Evolutionary conservation across 2,113 vertebrate species (phyloP).

Genomic region (Clarias macrocephalus): DNA sequence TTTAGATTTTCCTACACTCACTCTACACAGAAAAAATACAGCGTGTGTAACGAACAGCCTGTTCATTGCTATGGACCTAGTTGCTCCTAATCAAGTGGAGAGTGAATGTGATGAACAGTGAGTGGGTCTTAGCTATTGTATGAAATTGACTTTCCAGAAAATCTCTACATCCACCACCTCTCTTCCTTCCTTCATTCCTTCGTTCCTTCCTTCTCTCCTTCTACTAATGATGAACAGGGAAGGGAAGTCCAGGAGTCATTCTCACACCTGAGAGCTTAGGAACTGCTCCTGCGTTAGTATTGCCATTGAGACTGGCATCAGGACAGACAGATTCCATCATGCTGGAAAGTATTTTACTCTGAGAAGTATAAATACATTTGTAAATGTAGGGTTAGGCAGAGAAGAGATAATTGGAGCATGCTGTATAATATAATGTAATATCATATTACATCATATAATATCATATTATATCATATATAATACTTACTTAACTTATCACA

Average conservation of each 20-base stretch:
- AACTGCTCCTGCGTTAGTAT: not conserved
- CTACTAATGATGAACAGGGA: conserved; percentile 32
- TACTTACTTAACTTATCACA: not conserved
- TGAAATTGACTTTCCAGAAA: conserved; percentile 56
- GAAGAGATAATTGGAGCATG: not conserved
- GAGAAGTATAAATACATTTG: not conserved
- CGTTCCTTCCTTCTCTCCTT: not conserved
- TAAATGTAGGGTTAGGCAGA: not conserved
- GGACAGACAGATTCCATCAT: not conserved
- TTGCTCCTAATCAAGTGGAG: conserved; percentile 17
- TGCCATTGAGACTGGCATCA: not conserved
- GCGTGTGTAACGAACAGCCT: conserved; percentile 8
- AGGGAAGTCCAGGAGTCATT: conserved; percentile 1
- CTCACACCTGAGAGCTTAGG: not conserved
- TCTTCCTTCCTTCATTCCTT: not conserved
- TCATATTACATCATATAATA: too few species aligned
- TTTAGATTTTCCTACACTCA: not conserved
- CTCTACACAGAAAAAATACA: not conserved
- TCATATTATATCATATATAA: not conserved
- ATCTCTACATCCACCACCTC: conserved; percentile 19
- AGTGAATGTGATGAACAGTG: not conserved
- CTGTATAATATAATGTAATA: not conserved
- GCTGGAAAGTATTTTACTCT: not conserved
- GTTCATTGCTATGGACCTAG: conserved; percentile 3
- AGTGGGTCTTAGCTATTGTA: conserved; percentile 28